Conservation (phyloP, 2,113 vertebrate species). For the Alexandromys fortis region DNA sequence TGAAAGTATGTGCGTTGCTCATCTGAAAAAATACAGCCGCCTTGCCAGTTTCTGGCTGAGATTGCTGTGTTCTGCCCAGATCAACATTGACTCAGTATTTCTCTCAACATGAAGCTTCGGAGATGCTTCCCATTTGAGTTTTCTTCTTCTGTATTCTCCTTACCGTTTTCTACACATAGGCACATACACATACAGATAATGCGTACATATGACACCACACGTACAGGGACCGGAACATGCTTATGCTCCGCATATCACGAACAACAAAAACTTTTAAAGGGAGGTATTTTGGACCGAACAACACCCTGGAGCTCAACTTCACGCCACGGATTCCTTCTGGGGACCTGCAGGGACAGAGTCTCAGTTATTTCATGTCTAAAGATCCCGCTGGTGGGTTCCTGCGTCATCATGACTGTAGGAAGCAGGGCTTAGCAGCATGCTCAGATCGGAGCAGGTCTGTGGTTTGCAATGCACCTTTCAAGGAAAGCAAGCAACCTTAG, state of each 20-base stretch:
- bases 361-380: not conserved
- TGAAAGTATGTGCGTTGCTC: conserved; percentile 73
- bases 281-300: not conserved
- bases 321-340: not conserved
- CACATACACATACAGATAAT: accelerated
- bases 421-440: not conserved
- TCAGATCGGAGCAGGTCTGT: not conserved
- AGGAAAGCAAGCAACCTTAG: not conserved
- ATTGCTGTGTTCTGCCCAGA: conserved; percentile 56
- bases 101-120: conserved; percentile 10
- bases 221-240: accelerated
- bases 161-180: not conserved
- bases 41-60: conserved; percentile 66
- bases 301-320: not conserved
- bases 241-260: not conserved
- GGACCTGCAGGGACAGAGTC: not conserved
- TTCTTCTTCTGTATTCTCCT: not conserved
- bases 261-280: not conserved
- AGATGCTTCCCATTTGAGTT: not conserved
- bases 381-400: not conserved
- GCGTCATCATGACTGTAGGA: not conserved
- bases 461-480: not conserved
- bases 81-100: conserved; percentile 63
- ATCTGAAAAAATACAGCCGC: conserved; percentile 74
- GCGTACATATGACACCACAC: no score